Evolutionary conservation across 2,888 invertebrate species (phyloP), one percentile per base, ranked within the genome.

Genomic region (Malthinus flaveolus): DNA sequence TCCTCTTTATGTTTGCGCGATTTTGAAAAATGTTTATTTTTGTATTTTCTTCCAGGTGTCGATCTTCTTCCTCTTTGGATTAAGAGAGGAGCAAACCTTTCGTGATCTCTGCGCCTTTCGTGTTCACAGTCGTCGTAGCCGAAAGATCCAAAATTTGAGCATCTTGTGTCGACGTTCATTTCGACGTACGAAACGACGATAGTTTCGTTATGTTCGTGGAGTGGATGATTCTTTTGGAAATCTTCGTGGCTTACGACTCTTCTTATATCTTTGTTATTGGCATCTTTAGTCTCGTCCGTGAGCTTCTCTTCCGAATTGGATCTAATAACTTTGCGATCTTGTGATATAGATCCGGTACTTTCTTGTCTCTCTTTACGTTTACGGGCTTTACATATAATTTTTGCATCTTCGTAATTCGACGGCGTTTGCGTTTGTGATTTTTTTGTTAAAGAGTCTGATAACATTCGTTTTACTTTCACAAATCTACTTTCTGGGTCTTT

Each of bases 351-450:
- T 63, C 82, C 83, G 53, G 76, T 73, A 73, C 85, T 85, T 74
- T 86, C 86, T 69, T 85, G 83, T 42, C 86, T 81, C 72, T 86
- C 86, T 75, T 86, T 86, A 63, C 86, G 80, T 73, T 86, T 86
- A 56, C 85, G 78, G 35, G 84, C 78, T 60, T 79, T 79, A 57
- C 73, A 73, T 5, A 71, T 68, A 12, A 74, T 72, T 62, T 76
- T 77, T 5, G 76, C 77, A 64, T 78, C 76, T 55, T 78, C 78
- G 66, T 71, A 77, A 7, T 73, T 76, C 7, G 68, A 64, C 7
- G 68, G 66, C n/a, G 62, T 56, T 32, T 67, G n/a, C 34, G 60
- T 60, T 32, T 67, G 66, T 32, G 67, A 64, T 34, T 52, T 56
- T 49, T 49, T 54, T n/a, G 57, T 53, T 42, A 68, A 50, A 7